phyloP scores from a whole-genome alignment of 2,888 invertebrate species.

The Clitarchus hookeri region DNA sequence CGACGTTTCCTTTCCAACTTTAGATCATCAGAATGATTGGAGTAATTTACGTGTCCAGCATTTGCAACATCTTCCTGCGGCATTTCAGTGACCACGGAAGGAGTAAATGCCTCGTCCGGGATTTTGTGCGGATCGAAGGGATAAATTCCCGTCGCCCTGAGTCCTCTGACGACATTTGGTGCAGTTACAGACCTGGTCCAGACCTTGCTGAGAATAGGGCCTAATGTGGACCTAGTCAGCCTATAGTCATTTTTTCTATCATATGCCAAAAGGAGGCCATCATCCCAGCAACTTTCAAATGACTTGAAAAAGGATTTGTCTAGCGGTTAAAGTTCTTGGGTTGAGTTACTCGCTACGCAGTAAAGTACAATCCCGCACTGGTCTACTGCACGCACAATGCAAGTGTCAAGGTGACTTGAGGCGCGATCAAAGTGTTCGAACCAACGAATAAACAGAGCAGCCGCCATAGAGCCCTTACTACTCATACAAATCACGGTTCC shows the following conservation, averaged over 20 bases:
- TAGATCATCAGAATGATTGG: neutral
- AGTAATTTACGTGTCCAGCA: neutral
- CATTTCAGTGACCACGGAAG: neutral
- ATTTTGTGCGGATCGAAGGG: no score
- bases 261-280: neutral
- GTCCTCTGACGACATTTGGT: no score
- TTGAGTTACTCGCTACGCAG: no score
- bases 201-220: neutral
- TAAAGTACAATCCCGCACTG: neutral
- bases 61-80: neutral
- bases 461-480: no score
- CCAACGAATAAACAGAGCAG: no score
- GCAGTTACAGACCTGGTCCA: neutral
- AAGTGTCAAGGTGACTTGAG: no score
- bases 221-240: neutral
- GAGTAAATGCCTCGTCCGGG: no score
- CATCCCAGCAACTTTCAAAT: conserved; percentile 9
- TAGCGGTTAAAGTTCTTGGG: neutral
- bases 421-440: neutral
- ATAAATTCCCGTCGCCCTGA: no score
- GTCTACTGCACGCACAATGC: no score
- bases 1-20: neutral
- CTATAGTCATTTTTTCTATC: neutral
- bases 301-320: neutral
- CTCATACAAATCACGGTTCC: neutral